Conservation (phyloP, 30 jellyfish, hydroid and myxozoan species). For the Phacellophora camtschatica region DNA sequence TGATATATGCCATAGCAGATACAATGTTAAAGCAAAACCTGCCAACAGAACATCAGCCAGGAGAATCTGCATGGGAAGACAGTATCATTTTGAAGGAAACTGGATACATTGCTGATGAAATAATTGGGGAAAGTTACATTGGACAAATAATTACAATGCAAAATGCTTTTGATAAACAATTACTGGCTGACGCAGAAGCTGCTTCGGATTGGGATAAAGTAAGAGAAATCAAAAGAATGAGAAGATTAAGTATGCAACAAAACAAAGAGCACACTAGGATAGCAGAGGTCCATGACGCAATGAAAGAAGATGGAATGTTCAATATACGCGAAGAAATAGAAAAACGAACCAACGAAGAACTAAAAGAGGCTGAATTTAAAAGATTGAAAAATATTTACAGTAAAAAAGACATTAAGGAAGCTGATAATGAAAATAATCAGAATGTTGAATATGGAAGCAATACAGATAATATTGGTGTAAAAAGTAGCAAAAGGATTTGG, state of each 20-base stretch:
- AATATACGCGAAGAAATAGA: not conserved
- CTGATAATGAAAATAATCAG: not conserved
- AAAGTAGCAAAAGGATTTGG: not conserved
- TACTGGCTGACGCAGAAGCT: constrained; percentile 47
- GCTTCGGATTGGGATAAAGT: constrained; percentile 45
- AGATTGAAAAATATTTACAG: not conserved
- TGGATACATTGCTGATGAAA: constrained; percentile 28
- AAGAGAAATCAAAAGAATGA: constrained; percentile 35
- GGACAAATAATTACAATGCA: constrained; percentile 53
- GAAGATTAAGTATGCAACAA: constrained; percentile 38
- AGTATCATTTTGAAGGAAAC: constrained; percentile 26
- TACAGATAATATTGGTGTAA: not conserved
- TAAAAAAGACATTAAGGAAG: not conserved
- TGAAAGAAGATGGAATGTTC: not conserved
- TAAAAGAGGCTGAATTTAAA: not conserved
- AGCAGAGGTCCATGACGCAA: not conserved
- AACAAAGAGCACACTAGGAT: not conserved
- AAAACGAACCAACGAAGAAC: not conserved
- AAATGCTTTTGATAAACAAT: constrained; percentile 43
- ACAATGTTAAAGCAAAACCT: constrained; percentile 37
- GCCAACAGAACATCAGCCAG: constrained; percentile 44
- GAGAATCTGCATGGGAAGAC: constrained; percentile 51
- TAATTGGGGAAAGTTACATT: constrained; percentile 31
- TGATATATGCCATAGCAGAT: constrained; percentile 35
- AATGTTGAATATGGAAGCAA: not conserved